Conservation (phyloP, 2,888 invertebrate species). For the Horisme vitalbata region DNA sequence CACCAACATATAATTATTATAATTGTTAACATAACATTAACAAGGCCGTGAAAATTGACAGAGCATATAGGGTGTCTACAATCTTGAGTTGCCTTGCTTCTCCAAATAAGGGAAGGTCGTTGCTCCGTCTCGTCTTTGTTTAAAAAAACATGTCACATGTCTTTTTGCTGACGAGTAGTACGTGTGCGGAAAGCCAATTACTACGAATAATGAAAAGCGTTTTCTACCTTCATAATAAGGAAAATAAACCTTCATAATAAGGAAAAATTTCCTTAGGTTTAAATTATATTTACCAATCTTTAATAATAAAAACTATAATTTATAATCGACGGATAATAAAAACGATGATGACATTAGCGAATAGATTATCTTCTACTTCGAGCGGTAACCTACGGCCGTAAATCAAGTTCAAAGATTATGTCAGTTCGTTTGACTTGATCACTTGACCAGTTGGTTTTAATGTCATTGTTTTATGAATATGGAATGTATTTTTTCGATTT, state of each 20-base stretch:
- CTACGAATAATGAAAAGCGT: constrained; percentile 38
- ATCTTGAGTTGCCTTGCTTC: constrained; percentile 50
- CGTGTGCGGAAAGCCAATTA: constrained; percentile 65
- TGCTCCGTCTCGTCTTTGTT: constrained; percentile 68
- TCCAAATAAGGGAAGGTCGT: constrained; percentile 76
- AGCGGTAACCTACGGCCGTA: constrained; percentile 28
- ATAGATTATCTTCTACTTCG: constrained; percentile 28
- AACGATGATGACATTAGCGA: constrained; percentile 29
- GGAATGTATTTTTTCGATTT: constrained; percentile 47
- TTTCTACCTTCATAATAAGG: constrained; percentile 39
- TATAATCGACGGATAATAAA: constrained; percentile 22
- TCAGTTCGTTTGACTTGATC: constrained; percentile 40
- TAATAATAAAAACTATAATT: constrained; percentile 7
- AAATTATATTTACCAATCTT: not conserved
- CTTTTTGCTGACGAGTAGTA: constrained; percentile 46
- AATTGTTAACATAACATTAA: constrained; percentile 7
- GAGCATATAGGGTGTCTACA: constrained; percentile 38
- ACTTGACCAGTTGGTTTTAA: constrained; percentile 48
- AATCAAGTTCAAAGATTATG: constrained; percentile 41
- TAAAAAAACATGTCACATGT: constrained; percentile 66
- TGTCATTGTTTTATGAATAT: constrained; percentile 56
- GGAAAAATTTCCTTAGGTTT: not conserved
- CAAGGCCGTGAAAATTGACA: constrained; percentile 33
- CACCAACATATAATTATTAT: not conserved
- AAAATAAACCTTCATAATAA: too few relatives aligned